These are phyloP conservation scores for Ceratina calcarata DNA, from an alignment of 1,140 invertebrate species.

Conservation along the genomic window DNA sequence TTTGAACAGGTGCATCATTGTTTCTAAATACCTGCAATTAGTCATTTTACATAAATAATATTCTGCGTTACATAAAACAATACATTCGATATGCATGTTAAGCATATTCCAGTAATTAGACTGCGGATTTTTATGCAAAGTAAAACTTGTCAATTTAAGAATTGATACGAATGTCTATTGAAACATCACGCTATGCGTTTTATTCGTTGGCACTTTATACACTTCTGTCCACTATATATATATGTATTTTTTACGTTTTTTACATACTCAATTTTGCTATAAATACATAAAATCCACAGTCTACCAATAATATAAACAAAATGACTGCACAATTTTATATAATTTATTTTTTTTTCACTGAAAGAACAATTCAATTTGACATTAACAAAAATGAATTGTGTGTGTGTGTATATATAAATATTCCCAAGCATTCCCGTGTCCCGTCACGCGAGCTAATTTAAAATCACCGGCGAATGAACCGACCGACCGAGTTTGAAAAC, in stretches of 20 bases:
- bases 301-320: no score
- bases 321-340: no score
- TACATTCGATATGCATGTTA: neutral
- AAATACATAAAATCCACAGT: no score
- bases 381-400: neutral
- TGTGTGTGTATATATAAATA: neutral
- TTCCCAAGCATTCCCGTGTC: slow-evolving; percentile 39
- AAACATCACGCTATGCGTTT: no score
- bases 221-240: no score
- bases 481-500: slow-evolving; percentile 30
- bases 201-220: neutral
- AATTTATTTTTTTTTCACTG: no score
- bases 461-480: slow-evolving; percentile 50
- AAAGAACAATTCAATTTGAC: no score
- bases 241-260: no score
- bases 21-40: slow-evolving; percentile 84
- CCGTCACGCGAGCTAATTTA: slow-evolving; percentile 42
- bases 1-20: slow-evolving; percentile 87
- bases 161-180: no score
- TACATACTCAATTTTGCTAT: no score
- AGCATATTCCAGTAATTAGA: no score
- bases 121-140: neutral
- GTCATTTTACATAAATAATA: slow-evolving; percentile 1
- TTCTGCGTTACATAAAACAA: neutral
- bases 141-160: neutral